Conservation (phyloP, 30 jellyfish, hydroid and myxozoan species). For the Aurelia aurita region DNA sequence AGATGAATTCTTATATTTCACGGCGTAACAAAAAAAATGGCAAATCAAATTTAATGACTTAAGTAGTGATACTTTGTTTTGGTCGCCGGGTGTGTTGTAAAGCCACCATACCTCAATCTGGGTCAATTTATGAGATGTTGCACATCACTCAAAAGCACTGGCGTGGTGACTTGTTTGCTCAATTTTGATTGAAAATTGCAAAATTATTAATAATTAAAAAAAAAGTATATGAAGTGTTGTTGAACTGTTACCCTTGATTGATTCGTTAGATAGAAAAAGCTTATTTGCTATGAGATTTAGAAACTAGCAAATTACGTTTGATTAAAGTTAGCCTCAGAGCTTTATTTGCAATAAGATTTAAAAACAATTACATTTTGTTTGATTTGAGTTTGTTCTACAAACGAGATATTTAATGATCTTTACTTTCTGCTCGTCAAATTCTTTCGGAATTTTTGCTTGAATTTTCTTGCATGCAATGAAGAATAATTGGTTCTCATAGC, state of each 20-base stretch:
- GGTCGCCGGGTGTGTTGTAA: no score
- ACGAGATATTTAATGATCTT: neutral
- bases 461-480: neutral
- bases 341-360: slow-evolving; percentile 31
- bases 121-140: no score
- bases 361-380: slow-evolving; percentile 6
- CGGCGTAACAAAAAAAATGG: no score
- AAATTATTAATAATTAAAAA: neutral
- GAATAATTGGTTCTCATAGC: slow-evolving; percentile 4
- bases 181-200: neutral
- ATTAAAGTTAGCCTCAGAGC: no score
- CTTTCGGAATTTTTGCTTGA: slow-evolving; percentile 1
- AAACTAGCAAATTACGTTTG: neutral
- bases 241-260: slow-evolving; percentile 75
- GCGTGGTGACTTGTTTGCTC: neutral
- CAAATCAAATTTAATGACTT: no score
- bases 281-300: slow-evolving; percentile 2
- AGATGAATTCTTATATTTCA: no score
- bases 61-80: no score
- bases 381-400: slow-evolving; percentile 24
- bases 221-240: neutral
- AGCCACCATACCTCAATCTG: no score
- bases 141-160: no score
- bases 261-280: slow-evolving; percentile 7
- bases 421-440: neutral